Evolutionary conservation across 2,113 vertebrate species (phyloP).

Genomic region (Brachionichthys hirsutus): DNA sequence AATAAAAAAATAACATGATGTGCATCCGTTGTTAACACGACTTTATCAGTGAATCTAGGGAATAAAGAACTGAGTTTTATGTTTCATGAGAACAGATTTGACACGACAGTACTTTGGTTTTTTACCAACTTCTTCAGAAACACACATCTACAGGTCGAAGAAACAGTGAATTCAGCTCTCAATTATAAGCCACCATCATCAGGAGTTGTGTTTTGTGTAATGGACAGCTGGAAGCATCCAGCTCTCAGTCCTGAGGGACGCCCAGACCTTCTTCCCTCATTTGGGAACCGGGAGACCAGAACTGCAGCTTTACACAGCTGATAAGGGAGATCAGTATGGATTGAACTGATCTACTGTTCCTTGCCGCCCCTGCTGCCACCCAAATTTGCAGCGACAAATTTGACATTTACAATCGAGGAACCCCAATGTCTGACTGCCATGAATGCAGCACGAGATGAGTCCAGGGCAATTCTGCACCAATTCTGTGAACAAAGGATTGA

Average conservation of each 20-base stretch:
- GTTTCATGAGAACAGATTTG: no score
- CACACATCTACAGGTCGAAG: not conserved
- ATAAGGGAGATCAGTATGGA: conserved; percentile 29
- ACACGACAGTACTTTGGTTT: no score
- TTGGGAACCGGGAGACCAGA: conserved; percentile 31
- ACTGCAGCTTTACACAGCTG: conserved; percentile 14
- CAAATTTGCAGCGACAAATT: no score
- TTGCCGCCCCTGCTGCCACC: no score
- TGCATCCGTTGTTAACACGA: not conserved
- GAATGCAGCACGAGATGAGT: no score
- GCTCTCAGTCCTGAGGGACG: not conserved
- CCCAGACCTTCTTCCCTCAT: conserved; percentile 7
- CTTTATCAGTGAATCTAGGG: no score
- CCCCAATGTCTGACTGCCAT: no score
- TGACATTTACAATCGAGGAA: no score
- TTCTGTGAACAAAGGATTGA: no score
- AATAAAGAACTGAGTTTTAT: no score
- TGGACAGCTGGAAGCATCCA: conserved; percentile 39
- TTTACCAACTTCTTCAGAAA: not conserved
- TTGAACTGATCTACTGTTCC: no score
- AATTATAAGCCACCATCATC: not conserved
- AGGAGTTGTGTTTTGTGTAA: conserved; percentile 23
- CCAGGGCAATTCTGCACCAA: no score
- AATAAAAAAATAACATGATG: conserved; percentile 23
- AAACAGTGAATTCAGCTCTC: not conserved